Conservation (phyloP, 2,888 invertebrate species). For the Desoria tigrina region DNA sequence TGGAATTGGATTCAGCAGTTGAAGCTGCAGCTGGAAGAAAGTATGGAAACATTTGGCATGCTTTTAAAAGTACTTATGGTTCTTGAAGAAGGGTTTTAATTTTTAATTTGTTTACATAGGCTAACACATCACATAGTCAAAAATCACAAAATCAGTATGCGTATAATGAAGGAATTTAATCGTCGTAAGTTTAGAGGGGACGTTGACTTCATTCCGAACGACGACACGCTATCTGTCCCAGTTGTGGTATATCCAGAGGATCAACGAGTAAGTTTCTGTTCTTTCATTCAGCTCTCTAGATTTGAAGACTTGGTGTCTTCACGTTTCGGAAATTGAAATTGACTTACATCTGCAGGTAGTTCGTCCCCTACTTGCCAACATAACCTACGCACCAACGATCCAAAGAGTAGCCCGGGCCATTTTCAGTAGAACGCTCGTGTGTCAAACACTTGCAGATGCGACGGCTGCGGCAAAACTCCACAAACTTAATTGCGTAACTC, state of each 20-base stretch:
- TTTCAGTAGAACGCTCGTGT: conserved; percentile 60
- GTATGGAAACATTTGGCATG: neutral
- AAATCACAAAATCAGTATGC: conserved; percentile 19
- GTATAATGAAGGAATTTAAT: conserved; percentile 41
- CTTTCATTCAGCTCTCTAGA: no score
- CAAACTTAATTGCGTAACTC: conserved; percentile 61
- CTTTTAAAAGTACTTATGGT: conserved; percentile 2
- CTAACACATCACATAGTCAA: conserved; percentile 38
- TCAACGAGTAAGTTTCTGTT: conserved; percentile 10
- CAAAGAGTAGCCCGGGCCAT: conserved; percentile 55
- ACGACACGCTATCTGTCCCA: conserved; percentile 8
- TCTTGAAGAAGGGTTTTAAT: neutral
- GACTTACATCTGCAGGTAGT: no score
- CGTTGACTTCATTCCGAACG: conserved; percentile 34
- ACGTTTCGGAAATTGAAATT: neutral
- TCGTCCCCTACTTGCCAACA: neutral
- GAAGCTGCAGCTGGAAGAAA: conserved; percentile 38
- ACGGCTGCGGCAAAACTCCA: conserved; percentile 38
- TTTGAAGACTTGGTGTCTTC: no score
- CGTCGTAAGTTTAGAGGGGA: conserved; percentile 29
- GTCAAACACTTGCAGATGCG: conserved; percentile 59
- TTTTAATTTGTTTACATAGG: conserved; percentile 6
- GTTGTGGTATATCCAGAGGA: neutral
- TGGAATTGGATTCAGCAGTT: conserved; percentile 28
- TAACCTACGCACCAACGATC: neutral